A percentile compares a stretch with the other conserved stretches of the same genome.
These are phyloP conservation scores for Ceratosolen fusciceps DNA, from an alignment of 1,140 invertebrate genomes.

Conservation along the genomic window DNA sequence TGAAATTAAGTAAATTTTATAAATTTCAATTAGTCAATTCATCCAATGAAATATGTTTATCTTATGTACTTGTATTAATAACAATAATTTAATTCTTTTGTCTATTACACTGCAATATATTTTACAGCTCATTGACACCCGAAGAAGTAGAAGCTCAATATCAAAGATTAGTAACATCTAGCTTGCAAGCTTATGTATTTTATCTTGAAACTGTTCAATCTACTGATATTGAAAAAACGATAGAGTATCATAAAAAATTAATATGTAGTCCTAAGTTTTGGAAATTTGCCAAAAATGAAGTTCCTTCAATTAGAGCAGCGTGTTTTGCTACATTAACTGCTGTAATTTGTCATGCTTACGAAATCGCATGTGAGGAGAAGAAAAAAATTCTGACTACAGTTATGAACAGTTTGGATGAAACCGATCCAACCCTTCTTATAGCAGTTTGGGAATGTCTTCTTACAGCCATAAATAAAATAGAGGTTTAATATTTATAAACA, in stretches of 20 bases:
- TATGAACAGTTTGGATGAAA: slow-evolving; percentile 80
- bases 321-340: slow-evolving; percentile 79
- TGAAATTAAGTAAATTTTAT: no score
- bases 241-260: slow-evolving; percentile 73
- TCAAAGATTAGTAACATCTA: slow-evolving; percentile 77
- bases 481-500: slow-evolving; percentile 65
- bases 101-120: slow-evolving; percentile 52
- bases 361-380: slow-evolving; percentile 70
- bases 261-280: slow-evolving; percentile 79
- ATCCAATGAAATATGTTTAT: no score
- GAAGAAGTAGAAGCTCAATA: slow-evolving; percentile 85
- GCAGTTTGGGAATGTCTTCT: slow-evolving; percentile 82
- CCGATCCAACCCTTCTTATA: slow-evolving; percentile 77
- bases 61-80: no score
- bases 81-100: no score
- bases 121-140: slow-evolving; percentile 66
- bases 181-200: slow-evolving; percentile 77
- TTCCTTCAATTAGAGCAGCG: slow-evolving; percentile 73
- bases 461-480: slow-evolving; percentile 73
- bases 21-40: no score
- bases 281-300: slow-evolving; percentile 77
- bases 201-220: slow-evolving; percentile 73
- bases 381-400: slow-evolving; percentile 74
- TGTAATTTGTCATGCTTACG: slow-evolving; percentile 73
- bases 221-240: slow-evolving; percentile 71